Evolutionary conservation across 2,888 invertebrate genomes (phyloP), one percentile per base, ranked within the genome.

Genomic region (Sabatieria punctata): DNA sequence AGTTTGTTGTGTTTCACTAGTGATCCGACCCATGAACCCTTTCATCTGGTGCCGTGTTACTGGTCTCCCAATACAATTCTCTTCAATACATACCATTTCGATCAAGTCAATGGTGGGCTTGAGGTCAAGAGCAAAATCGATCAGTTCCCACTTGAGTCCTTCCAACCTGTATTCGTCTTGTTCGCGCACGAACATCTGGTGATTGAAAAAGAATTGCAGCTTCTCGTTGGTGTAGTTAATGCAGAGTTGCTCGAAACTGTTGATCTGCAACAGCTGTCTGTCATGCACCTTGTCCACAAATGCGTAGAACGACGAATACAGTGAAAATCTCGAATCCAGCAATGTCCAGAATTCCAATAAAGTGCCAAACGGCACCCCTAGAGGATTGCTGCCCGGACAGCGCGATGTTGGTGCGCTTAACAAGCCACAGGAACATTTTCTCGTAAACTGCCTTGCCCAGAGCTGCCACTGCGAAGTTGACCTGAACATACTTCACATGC

Each of bases 71-170:
- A n/a, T n/a, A n/a, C n/a, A n/a, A n/a, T n/a, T n/a, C n/a, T n/a
- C n/a, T n/a, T n/a, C n/a, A 30, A 15, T 30, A 30, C 8, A 15
- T 30, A 30, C 30, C 30, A 11, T 30, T 30, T 62, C 62, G 45
- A 62, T 59, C 33, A 62, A 44, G 38, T 58, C 55, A 37, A 62
- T 60, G 8, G 61, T 59, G 2, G 55, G 56, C 44, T 60, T 58
- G 1, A 62, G 51, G 44, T 62, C 61, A 33, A 56, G 52, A 18
- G 58, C 59, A 46, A 88, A 91, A 77, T 89, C 88, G 71, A 88
- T 86, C 75, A 88, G 88, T 57, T 77, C 76, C 89, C 89, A 61
- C 39, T 53, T 49, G 48, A 62, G 56, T 15, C 58, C 55, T 46
- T 62, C 62, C 25, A 54, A 54, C 40, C 54, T 43, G 49, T 62